phyloP scores from a whole-genome alignment of 2,113 vertebrate species.

The Siniperca chuatsi region DNA sequence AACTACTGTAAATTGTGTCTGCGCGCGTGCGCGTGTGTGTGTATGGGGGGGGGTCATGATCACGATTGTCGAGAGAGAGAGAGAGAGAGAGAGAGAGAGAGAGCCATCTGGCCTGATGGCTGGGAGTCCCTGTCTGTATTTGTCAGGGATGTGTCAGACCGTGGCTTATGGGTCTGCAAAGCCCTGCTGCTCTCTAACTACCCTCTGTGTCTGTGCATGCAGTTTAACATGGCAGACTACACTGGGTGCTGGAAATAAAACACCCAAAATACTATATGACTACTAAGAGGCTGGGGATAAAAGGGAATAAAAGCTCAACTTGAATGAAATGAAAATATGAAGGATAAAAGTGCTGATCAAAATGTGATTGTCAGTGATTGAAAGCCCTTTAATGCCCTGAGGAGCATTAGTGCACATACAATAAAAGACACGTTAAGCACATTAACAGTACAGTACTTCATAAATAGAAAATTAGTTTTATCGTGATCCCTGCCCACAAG shows the following conservation, averaged over 20 bases:
- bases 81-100: not conserved
- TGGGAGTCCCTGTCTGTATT: constrained; percentile 57
- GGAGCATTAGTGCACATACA: constrained; percentile 17
- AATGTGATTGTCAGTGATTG: constrained; percentile 41
- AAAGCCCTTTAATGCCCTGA: constrained; percentile 30
- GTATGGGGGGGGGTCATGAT: not conserved
- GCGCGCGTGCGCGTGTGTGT: not conserved
- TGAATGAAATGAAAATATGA: constrained; percentile 20
- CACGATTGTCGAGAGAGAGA: too few species aligned
- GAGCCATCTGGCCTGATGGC: constrained; percentile 72
- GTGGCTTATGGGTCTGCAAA: constrained; percentile 61
- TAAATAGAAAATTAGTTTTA: constrained; percentile 33
- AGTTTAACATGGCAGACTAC: constrained; percentile 23
- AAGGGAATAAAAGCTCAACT: constrained; percentile 4
- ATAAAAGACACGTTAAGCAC: constrained; percentile 10
- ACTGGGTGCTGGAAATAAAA: constrained; percentile 5
- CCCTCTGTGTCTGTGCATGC: constrained; percentile 24
- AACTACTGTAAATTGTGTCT: constrained; percentile 39
- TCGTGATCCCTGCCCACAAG: not conserved
- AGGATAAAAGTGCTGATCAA: constrained; percentile 16
- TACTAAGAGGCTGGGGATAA: not conserved
- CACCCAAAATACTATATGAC: not conserved
- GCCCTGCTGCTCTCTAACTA: constrained; percentile 52
- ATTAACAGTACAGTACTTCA: not conserved
- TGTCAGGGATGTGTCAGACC: constrained; percentile 62